phyloP scores from a whole-genome alignment of 2,797 vertebrate genomes.

The Jordanella pulchra region DNA sequence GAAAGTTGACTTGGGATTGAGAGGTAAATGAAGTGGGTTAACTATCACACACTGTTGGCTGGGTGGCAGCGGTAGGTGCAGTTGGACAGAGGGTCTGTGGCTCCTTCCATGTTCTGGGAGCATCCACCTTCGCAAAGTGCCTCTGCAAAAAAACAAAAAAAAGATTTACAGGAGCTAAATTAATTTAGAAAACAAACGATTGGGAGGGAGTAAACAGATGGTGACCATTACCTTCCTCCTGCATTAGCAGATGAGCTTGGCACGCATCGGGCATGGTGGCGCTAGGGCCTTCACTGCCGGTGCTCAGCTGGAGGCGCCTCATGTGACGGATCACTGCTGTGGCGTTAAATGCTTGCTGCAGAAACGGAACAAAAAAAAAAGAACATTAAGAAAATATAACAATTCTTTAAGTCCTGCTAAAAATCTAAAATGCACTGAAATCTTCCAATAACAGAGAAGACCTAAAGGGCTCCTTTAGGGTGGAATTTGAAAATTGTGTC shows the following conservation, averaged over 20 bases:
- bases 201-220: not conserved
- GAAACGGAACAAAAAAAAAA: not conserved
- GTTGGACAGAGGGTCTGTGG: conserved; percentile 69
- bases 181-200: not conserved
- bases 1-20: conserved; percentile 70
- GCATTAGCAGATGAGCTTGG: conserved; percentile 72
- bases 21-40: conserved; percentile 46
- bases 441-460: not conserved
- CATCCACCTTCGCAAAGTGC: conserved; percentile 76
- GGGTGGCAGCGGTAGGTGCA: conserved; percentile 79
- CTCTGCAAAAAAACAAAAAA: conserved; percentile 55
- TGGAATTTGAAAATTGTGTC: no score
- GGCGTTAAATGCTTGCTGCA: conserved; percentile 97
- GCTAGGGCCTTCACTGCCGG: conserved; percentile 85
- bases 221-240: conserved; percentile 72
- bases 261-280: conserved; percentile 77
- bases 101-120: conserved; percentile 66
- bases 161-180: not conserved
- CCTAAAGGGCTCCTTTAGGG: not conserved
- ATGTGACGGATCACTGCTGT: conserved; percentile 96
- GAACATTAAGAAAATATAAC: not conserved
- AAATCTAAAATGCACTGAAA: no score
- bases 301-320: conserved; percentile 92
- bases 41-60: conserved; percentile 80
- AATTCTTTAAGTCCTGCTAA: not conserved